Conservation (phyloP, 2,888 invertebrate species). For the Hetaerina titia region DNA sequence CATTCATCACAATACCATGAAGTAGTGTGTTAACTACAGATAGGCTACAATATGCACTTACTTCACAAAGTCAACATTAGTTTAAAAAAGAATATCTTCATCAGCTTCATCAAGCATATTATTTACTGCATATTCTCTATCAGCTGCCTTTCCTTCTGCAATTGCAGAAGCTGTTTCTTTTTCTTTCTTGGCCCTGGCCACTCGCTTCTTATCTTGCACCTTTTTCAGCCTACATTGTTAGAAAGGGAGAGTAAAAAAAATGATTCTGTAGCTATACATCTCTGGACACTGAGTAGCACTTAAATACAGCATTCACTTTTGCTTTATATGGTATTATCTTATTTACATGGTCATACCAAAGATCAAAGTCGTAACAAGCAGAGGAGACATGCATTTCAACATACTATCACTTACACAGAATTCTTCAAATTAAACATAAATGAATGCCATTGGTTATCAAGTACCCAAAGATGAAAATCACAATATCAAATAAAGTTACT, state of each 20-base stretch:
- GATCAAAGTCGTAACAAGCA: too few relatives aligned
- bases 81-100: conserved; percentile 93
- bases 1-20: conserved; percentile 51
- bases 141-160: conserved; percentile 77
- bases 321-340: too few relatives aligned
- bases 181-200: conserved; percentile 86
- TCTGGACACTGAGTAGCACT: too few relatives aligned
- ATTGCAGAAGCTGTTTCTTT: conserved; percentile 78
- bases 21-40: conserved; percentile 25
- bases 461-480: too few relatives aligned
- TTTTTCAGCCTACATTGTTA: conserved; percentile 85
- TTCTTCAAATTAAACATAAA: too few relatives aligned
- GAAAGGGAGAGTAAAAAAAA: neutral
- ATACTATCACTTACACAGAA: too few relatives aligned
- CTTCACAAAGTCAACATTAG: conserved; percentile 70
- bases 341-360: too few relatives aligned
- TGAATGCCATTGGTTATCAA: too few relatives aligned
- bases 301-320: too few relatives aligned
- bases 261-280: too few relatives aligned
- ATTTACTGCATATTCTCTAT: conserved; percentile 76
- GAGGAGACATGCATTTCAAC: too few relatives aligned
- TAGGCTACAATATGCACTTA: conserved; percentile 54
- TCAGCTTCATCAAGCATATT: conserved; percentile 93
- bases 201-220: conserved; percentile 97
- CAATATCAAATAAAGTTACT: too few relatives aligned